Percentiles rank a stretch among this genome's conserved stretches.
Conservation (phyloP, 2,797 vertebrate genomes). For the Echeneis naucrates region DNA sequence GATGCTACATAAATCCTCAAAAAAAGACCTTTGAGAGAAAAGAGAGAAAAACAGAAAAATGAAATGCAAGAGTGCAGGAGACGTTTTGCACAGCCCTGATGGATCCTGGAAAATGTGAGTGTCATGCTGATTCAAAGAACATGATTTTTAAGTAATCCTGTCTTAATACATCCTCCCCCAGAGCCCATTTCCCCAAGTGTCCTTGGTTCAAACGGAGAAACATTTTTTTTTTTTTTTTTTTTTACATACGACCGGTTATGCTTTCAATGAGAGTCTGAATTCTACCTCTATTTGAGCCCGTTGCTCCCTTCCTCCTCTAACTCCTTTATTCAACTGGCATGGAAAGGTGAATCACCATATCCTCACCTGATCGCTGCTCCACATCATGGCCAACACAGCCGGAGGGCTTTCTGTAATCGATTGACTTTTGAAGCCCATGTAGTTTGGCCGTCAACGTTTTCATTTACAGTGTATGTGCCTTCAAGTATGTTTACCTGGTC, state of each 20-base stretch:
- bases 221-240: no score
- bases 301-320: conserved; percentile 33
- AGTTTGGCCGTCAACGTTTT: conserved; percentile 56
- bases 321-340: conserved; percentile 59
- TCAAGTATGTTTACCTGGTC: conserved; percentile 26
- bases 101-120: conserved; percentile 63
- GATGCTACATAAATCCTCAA: conserved; percentile 34
- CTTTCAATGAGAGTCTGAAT: conserved; percentile 57
- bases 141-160: conserved; percentile 69
- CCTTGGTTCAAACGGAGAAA: conserved; percentile 70
- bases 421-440: conserved; percentile 56
- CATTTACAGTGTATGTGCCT: conserved; percentile 33
- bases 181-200: conserved; percentile 65
- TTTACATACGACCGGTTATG: conserved; percentile 55
- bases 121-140: conserved; percentile 73
- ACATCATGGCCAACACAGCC: conserved; percentile 45
- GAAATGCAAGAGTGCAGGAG: conserved; percentile 47
- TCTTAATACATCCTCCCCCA: conserved; percentile 69
- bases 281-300: conserved; percentile 50
- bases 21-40: conserved; percentile 25
- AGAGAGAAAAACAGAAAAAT: conserved; percentile 27
- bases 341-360: conserved; percentile 68
- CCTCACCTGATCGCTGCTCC: conserved; percentile 62
- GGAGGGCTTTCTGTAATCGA: conserved; percentile 62
- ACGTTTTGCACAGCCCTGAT: conserved; percentile 61